Evolutionary conservation across 2,888 invertebrate species (phyloP), one percentile per base, ranked within the genome.

Genomic region (Melieria picta): DNA sequence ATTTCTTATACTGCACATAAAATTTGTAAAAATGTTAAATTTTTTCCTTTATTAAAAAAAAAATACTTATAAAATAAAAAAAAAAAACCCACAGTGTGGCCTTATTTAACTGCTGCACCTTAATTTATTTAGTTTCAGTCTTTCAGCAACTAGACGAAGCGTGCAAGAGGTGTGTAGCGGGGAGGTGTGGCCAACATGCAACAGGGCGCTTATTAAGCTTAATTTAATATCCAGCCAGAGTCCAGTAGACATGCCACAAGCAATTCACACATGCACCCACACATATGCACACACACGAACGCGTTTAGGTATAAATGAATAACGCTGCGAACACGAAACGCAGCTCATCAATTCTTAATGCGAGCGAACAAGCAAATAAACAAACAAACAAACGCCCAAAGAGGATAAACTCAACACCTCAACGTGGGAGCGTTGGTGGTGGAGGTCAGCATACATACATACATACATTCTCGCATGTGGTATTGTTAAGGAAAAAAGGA

Each of bases 371-470:
- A 52, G 9, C n/a, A n/a, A n/a, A 52, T 1, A 5, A n/a, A n/a
- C 13, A 13, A 52, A 52, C 13, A 58, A 58, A 16, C 58, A 58
- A 13, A n/a, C n/a, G 10, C 30, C 10, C 58, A 58, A 58, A n/a
- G 30, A 58, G 58, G 58, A 30, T 30, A 13, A 30, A 16, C 30
- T 58, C 58, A 58, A 58, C 58, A 58, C 58, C 42, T 58, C 16
- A 58, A 11, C 42, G 16, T 13, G 13, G 10, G 16, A 7, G 16
- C 10, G 11, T n/a, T 10, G 58, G 13, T 1, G 16, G 57, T 7
- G 57, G 57, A n/a, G 16, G 58, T n/a, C 58, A 58, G 58, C 13
- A 5, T 30, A 10, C 30, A 30, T 30, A 30, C n/a, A n/a, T n/a
- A n/a, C n/a, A n/a, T n/a, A n/a, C n/a, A n/a, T n/a, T n/a, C 30